These are phyloP conservation scores for Rhorus exstirpatorius DNA, from an alignment of 2,888 invertebrate genomes.

Conservation along the genomic window DNA sequence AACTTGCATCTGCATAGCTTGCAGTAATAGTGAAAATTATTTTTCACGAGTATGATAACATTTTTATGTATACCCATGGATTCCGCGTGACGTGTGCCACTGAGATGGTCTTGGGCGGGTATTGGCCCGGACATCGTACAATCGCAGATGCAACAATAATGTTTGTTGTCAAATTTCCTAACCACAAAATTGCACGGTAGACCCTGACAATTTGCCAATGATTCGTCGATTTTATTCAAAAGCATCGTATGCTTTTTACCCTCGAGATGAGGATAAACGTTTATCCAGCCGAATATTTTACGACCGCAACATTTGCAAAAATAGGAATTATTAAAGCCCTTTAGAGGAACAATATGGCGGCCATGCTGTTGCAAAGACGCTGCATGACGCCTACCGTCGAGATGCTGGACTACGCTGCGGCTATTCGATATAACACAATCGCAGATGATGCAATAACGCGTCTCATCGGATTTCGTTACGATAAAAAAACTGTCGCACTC, in stretches of 20 bases:
- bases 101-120: neutral
- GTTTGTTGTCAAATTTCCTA: neutral
- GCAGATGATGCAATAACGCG: conserved; percentile 19
- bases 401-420: neutral
- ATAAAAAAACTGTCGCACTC: neutral
- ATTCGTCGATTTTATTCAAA: conserved; percentile 15
- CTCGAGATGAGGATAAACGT: conserved; percentile 10
- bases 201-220: neutral
- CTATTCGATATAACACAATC: neutral
- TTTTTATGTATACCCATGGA: neutral
- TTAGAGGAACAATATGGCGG: conserved; percentile 8
- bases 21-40: conserved; percentile 31
- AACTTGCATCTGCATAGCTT: conserved; percentile 16
- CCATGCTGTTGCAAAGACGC: conserved; percentile 10
- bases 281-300: conserved; percentile 7
- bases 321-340: conserved; percentile 11
- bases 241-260: conserved; percentile 16
- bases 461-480: neutral
- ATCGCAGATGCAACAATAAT: conserved; percentile 18
- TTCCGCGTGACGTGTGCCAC: neutral
- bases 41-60: neutral
- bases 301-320: conserved; percentile 25
- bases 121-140: conserved; percentile 20
- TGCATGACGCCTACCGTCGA: conserved; percentile 8
- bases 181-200: conserved; percentile 12